A percentile compares a stretch with the other conserved stretches of the same genome.
Conservation (phyloP, 2,888 invertebrate species). For the Coenonympha glycerion region DNA sequence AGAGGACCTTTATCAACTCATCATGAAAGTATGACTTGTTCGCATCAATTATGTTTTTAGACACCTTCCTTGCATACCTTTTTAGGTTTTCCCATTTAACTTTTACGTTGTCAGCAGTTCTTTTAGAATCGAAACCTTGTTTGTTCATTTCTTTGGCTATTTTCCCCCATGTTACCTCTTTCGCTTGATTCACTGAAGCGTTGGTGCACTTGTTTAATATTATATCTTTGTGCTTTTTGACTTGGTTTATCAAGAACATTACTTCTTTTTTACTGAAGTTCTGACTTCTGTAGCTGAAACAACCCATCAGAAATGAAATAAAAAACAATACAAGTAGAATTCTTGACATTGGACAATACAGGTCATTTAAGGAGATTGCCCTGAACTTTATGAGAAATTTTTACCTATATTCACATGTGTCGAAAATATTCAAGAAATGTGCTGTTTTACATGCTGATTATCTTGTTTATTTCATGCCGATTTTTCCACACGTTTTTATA, state of each 20-base stretch:
- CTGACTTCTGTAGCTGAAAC: constrained; percentile 48
- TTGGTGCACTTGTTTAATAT: constrained; percentile 54
- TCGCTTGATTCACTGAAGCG: constrained; percentile 43
- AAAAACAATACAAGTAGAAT: not conserved
- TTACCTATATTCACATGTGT: no score
- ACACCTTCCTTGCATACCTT: constrained; percentile 41
- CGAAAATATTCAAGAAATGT: no score
- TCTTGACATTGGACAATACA: not conserved
- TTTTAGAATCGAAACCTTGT: constrained; percentile 39
- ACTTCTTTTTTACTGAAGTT: constrained; percentile 49
- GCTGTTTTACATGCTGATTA: no score
- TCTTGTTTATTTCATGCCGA: no score
- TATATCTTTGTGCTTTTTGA: constrained; percentile 50
- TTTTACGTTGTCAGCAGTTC: constrained; percentile 48
- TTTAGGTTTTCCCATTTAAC: constrained; percentile 64
- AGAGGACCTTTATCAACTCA: constrained; percentile 39
- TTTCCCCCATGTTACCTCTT: constrained; percentile 54
- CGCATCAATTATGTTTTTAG: constrained; percentile 45
- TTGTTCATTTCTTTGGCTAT: constrained; percentile 52
- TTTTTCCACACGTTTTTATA: no score
- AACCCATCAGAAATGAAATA: no score
- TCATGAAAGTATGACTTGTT: constrained; percentile 35
- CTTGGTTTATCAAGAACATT: constrained; percentile 43
- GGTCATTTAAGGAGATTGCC: no score
- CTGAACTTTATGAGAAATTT: no score